Percentiles rank a stretch among this genome's conserved stretches.
phyloP scores from a whole-genome alignment of 1,140 invertebrate species.

The Mercenaria mercenaria region DNA sequence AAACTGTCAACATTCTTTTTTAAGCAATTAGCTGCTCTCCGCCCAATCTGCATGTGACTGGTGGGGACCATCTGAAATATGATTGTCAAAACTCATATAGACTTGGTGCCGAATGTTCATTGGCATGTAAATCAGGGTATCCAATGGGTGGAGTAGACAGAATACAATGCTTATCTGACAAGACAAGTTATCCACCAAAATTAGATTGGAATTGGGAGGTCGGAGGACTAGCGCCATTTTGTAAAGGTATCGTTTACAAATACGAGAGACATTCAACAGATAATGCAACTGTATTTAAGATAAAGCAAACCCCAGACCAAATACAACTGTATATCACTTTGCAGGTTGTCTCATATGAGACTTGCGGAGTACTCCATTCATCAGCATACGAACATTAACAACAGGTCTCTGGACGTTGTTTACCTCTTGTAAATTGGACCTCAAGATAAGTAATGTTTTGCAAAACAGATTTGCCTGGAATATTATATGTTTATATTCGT shows the following conservation, averaged over 20 bases:
- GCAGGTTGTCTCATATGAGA: too few relatives aligned
- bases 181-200: not conserved
- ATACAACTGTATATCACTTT: too few relatives aligned
- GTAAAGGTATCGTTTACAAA: slow-evolving; percentile 42
- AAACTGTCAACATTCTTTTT: too few relatives aligned
- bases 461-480: too few relatives aligned
- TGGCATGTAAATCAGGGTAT: slow-evolving; percentile 50
- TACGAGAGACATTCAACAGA: not conserved
- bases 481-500: too few relatives aligned
- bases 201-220: slow-evolving; percentile 30
- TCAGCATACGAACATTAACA: too few relatives aligned
- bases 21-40: slow-evolving; percentile 16
- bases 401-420: too few relatives aligned
- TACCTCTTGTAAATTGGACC: too few relatives aligned
- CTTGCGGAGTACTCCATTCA: too few relatives aligned
- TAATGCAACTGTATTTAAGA: not conserved
- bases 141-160: slow-evolving; percentile 11
- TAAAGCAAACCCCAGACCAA: too few relatives aligned
- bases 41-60: not conserved
- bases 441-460: too few relatives aligned
- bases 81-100: slow-evolving; percentile 15
- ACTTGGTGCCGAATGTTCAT: slow-evolving; percentile 16
- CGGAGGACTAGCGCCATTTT: slow-evolving; percentile 20
- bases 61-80: slow-evolving; percentile 37
- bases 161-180: slow-evolving; percentile 20